Percentiles rank a stretch among this genome's conserved stretches.
phyloP scores from a whole-genome alignment of 2,113 vertebrate genomes.

The Scophthalmus maximus region DNA sequence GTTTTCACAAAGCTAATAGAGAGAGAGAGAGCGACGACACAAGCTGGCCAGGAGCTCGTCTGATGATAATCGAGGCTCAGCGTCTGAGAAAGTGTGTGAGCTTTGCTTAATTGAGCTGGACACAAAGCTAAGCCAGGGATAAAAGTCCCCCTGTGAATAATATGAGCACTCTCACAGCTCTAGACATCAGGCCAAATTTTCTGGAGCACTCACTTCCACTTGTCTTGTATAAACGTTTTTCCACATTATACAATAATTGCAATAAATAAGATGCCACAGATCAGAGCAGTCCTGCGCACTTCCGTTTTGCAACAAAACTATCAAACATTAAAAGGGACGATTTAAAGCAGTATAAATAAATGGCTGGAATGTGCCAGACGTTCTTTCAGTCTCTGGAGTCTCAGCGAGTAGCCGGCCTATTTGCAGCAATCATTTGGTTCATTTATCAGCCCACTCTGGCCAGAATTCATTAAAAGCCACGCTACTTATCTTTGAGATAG shows the following conservation, averaged over 20 bases:
- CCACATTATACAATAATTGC: constrained; percentile 23
- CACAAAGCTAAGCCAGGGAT: constrained; percentile 60
- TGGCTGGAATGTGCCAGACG: constrained; percentile 6
- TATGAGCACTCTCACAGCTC: constrained; percentile 53
- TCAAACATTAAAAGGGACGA: constrained; percentile 26
- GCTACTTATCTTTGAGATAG: constrained; percentile 11
- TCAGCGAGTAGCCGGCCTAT: not conserved
- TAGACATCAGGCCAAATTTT: constrained; percentile 60
- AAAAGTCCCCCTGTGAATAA: constrained; percentile 67
- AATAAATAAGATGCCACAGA: constrained; percentile 46
- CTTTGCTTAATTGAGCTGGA: constrained; percentile 68
- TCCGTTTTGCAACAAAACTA: constrained; percentile 5
- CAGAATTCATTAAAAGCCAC: constrained; percentile 30
- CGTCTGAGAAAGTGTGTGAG: constrained; percentile 56
- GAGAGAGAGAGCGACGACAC: constrained; percentile 22
- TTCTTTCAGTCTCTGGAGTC: constrained; percentile 6
- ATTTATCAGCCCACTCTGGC: constrained; percentile 42
- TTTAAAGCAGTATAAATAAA: constrained; percentile 44
- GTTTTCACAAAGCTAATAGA: constrained; percentile 42
- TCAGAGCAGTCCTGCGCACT: not conserved
- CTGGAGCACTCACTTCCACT: constrained; percentile 47
- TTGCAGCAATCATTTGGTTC: constrained; percentile 22
- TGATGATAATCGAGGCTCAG: constrained; percentile 61
- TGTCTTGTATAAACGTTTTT: constrained; percentile 50
- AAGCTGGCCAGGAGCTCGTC: constrained; percentile 29